These are phyloP conservation scores for Nasonia oneida DNA, from an alignment of 2,888 invertebrate species.

Conservation along the genomic window DNA sequence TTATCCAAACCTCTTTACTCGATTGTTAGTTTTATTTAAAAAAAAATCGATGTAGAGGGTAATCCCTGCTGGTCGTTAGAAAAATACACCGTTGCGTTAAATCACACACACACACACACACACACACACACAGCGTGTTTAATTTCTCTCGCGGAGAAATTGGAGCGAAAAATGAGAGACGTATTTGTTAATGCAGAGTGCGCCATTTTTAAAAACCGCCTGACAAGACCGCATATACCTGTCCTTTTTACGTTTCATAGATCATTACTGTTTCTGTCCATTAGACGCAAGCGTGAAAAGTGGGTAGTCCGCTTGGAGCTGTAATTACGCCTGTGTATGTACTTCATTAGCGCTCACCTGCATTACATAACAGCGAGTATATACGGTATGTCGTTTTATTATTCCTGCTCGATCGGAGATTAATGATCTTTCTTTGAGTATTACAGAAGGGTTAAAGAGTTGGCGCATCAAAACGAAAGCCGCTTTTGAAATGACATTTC, in stretches of 20 bases:
- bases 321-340: slow-evolving; percentile 75
- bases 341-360: slow-evolving; percentile 76
- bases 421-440: slow-evolving; percentile 70
- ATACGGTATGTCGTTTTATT: slow-evolving; percentile 73
- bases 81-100: slow-evolving; percentile 6
- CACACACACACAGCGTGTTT: neutral
- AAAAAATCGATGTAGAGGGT: no score
- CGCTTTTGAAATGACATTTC: slow-evolving; percentile 54
- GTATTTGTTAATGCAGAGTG: slow-evolving; percentile 39
- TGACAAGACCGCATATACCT: slow-evolving; percentile 27
- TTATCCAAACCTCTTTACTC: neutral
- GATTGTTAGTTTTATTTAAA: no score
- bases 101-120: neutral
- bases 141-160: neutral
- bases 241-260: slow-evolving; percentile 45
- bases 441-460: slow-evolving; percentile 72
- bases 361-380: slow-evolving; percentile 72
- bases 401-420: slow-evolving; percentile 73
- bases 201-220: slow-evolving; percentile 47
- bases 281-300: slow-evolving; percentile 64
- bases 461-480: slow-evolving; percentile 61
- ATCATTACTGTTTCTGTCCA: slow-evolving; percentile 58
- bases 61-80: neutral
- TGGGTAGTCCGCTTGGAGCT: slow-evolving; percentile 70
- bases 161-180: slow-evolving; percentile 32